Evolutionary conservation across 2,888 invertebrate genomes (phyloP), one percentile per base, ranked within the genome.

Genomic region (Carcina quercana): DNA sequence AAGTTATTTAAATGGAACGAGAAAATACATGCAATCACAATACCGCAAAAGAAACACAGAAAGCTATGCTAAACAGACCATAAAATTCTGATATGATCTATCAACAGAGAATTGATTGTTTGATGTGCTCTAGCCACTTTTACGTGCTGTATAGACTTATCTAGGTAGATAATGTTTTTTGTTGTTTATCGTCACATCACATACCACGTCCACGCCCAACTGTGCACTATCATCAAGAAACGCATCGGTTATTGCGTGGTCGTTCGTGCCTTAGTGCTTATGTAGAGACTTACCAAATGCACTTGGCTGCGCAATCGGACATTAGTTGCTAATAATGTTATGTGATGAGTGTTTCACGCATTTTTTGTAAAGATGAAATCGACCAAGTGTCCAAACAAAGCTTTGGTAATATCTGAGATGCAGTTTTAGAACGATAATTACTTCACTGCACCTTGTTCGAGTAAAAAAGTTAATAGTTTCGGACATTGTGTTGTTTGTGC

Each of bases 181-280:
- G 25, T 29, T 35, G 24, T 24, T 36, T 32, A 28, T 28, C 37
- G 42, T 37, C 39, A 40, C 50, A 58, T 59, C 37, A 40, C 50
- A 58, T 59, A 45, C 47, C 46, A 25, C 39, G 44, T 42, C 45
- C 33, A 44, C 49, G 44, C 37, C 55, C 49, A 47, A 49, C 48
- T 52, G 49, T 45, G 42, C 35, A 50, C 47, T 46, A 45, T 49
- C 43, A 43, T 42, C 42, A 27, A 44, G 36, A 38, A 47, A 39
- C 40, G 42, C 34, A 41, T 40, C 39, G 37, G 45, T 47, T 39
- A 45, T 42, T 45, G 47, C 47, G 43, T 39, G 37, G n/a, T n/a
- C n/a, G n/a, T n/a, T n/a, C n/a, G n/a, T n/a, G n/a, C n/a, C n/a
- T n/a, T n/a, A n/a, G n/a, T n/a, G n/a, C n/a, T n/a, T n/a, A n/a